Conservation (phyloP, 2,888 invertebrate genomes). For the Cloeon dipterum region DNA sequence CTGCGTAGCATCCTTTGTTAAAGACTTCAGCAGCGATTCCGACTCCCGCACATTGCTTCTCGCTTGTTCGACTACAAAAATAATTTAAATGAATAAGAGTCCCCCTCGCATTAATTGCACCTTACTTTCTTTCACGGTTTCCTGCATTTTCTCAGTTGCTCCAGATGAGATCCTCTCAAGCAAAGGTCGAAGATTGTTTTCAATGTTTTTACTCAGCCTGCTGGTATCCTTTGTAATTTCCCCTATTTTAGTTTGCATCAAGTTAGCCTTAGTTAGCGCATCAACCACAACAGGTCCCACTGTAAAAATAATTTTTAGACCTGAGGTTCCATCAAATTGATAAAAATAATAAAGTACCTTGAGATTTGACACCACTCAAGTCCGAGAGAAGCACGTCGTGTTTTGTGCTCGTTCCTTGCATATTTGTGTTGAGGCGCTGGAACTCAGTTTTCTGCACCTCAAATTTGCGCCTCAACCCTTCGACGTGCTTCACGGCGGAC, state of each 20-base stretch:
- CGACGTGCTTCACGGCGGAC: conserved; percentile 18
- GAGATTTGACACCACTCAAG: not conserved
- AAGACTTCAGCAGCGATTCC: conserved; percentile 9
- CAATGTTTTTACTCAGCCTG: conserved; percentile 3
- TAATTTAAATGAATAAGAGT: not conserved
- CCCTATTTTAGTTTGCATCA: not conserved
- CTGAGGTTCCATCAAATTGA: not conserved
- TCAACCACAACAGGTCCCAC: conserved; percentile 4
- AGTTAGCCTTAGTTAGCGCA: conserved; percentile 5
- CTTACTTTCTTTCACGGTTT: conserved; percentile 4
- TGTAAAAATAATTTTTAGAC: conserved; percentile 1
- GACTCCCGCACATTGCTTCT: conserved; percentile 8
- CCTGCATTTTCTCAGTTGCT: conserved; percentile 1
- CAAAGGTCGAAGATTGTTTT: not conserved
- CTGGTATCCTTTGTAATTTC: not conserved
- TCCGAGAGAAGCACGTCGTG: not conserved
- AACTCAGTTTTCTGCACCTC: conserved; percentile 6
- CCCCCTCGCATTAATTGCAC: not conserved
- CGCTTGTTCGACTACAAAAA: conserved; percentile 8
- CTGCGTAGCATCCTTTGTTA: conserved; percentile 15
- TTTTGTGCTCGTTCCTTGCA: not conserved
- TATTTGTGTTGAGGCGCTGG: conserved; percentile 2
- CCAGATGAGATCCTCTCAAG: conserved; percentile 3
- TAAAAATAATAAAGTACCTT: conserved; percentile 1
- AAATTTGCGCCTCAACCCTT: conserved; percentile 5